Evolutionary conservation across 1,140 invertebrate species (phyloP).

Genomic region (Bacillus rossius): DNA sequence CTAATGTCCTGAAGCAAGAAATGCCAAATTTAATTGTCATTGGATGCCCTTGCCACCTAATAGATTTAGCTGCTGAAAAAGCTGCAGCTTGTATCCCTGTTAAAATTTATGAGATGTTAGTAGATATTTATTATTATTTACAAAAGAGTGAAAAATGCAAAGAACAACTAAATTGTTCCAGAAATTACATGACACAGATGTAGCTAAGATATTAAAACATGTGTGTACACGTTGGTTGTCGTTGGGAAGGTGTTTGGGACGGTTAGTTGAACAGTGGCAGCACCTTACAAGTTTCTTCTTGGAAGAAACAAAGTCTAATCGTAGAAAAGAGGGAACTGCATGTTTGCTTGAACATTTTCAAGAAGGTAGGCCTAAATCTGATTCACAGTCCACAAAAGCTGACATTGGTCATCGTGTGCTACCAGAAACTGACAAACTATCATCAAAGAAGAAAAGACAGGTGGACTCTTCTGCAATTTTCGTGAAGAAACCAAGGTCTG

Average conservation of each 20-base stretch:
- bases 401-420: not conserved
- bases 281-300: not conserved
- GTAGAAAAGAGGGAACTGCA: not conserved
- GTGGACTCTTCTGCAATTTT: not conserved
- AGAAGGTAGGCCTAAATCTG: too few species aligned
- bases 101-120: not conserved
- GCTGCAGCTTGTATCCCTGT: conserved; percentile 3
- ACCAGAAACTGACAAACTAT: not conserved
- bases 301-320: not conserved
- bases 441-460: not conserved
- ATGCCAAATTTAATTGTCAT: not conserved
- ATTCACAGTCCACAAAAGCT: not conserved
- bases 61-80: not conserved
- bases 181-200: conserved; percentile 1
- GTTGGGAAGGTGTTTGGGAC: not conserved
- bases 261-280: conserved; percentile 1
- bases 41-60: not conserved
- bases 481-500: not conserved
- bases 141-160: not conserved
- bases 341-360: not conserved
- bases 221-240: not conserved
- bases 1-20: not conserved
- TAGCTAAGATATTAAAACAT: not conserved
- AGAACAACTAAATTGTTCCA: not conserved
- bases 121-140: not conserved